Conservation (phyloP, 2,113 vertebrate genomes). For the Oreochromis aureus region DNA sequence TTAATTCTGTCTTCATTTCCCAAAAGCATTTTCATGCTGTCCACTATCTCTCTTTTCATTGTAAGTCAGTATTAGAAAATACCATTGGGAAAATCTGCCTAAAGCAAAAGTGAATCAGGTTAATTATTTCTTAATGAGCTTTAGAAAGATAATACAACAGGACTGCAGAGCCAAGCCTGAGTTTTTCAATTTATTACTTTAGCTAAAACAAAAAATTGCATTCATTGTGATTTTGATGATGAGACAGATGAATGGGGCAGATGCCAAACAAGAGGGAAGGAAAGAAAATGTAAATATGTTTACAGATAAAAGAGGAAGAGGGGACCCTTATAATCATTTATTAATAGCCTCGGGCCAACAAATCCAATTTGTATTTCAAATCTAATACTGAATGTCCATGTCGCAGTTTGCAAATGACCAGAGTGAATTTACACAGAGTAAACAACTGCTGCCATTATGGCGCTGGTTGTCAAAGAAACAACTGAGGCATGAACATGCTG, state of each 20-base stretch:
- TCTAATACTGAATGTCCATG: background rate
- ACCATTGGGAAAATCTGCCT: conserved; percentile 12
- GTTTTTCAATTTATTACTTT: conserved; percentile 23
- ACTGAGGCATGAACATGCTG: background rate
- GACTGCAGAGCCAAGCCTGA: background rate
- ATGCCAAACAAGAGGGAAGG: background rate
- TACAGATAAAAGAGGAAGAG: background rate
- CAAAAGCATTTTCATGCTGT: conserved; percentile 40
- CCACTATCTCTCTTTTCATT: conserved; percentile 27
- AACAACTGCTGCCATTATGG: background rate
- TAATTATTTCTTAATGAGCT: conserved; percentile 65
- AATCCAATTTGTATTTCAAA: background rate
- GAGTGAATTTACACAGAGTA: background rate
- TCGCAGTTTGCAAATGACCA: conserved; percentile 3
- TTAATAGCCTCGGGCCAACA: background rate
- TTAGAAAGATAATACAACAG: conserved; percentile 28
- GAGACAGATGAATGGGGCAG: background rate
- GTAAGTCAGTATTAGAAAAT: conserved; percentile 15
- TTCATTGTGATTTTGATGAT: background rate
- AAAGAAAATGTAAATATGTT: background rate
- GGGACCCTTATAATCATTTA: background rate
- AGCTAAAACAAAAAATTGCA: background rate
- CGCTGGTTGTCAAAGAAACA: background rate
- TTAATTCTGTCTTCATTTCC: conserved; percentile 46
- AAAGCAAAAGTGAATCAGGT: conserved; percentile 48